Evolutionary conservation across 2,888 invertebrate genomes (phyloP).

Genomic region (Spisula subtruncata): DNA sequence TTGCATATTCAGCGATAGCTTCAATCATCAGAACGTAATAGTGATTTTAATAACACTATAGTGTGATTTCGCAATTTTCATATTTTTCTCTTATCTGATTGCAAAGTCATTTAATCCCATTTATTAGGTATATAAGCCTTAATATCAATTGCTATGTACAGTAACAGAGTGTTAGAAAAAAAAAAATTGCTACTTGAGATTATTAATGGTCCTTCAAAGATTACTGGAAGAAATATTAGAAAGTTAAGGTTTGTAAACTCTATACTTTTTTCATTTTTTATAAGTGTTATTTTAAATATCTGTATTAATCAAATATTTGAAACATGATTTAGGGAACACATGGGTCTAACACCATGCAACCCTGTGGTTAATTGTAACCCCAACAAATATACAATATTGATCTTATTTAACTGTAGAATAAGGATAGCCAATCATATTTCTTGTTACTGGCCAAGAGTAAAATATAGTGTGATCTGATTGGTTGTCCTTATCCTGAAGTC

Average conservation of each 20-base stretch:
- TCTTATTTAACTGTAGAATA: too few relatives aligned
- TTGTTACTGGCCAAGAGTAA: too few relatives aligned
- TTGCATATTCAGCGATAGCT: not conserved
- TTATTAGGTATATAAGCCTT: not conserved
- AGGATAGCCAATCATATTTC: too few relatives aligned
- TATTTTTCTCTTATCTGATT: conserved; percentile 18
- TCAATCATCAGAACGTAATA: not conserved
- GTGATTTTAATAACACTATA: not conserved
- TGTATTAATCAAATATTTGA: not conserved
- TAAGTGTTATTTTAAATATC: too few relatives aligned
- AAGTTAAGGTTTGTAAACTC: not conserved
- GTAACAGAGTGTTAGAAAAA: not conserved
- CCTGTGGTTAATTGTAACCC: too few relatives aligned
- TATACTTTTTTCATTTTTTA: too few relatives aligned
- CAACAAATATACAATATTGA: too few relatives aligned
- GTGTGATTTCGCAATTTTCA: not conserved
- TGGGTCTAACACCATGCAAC: too few relatives aligned
- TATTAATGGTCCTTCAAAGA: not conserved
- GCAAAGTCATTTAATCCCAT: not conserved
- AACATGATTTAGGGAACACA: not conserved
- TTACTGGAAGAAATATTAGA: not conserved
- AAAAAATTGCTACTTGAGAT: not conserved
- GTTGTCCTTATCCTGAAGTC: too few relatives aligned
- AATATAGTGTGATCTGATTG: too few relatives aligned
- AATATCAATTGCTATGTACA: not conserved